These are phyloP conservation scores for Plestiodon gilberti DNA, from an alignment of 2,113 vertebrate species.

Conservation along the genomic window DNA sequence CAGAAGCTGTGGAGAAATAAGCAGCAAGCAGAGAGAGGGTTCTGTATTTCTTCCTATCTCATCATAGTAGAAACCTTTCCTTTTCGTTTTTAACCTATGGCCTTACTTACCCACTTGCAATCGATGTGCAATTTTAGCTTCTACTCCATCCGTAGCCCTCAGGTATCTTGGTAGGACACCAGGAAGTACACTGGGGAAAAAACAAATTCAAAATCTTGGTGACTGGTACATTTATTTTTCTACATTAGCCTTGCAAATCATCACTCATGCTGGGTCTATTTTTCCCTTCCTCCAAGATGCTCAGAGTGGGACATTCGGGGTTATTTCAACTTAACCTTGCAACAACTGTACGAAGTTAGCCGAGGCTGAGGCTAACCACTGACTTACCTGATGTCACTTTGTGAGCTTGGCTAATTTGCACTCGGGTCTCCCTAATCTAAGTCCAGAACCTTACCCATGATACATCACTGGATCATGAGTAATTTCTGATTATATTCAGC, in stretches of 20 bases:
- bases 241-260: accelerated
- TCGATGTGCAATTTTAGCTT: constrained; percentile 71
- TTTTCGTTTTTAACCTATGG: background rate
- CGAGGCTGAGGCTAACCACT: no score
- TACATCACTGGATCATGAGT: no score
- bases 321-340: background rate
- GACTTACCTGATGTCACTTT: no score
- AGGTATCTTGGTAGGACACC: constrained; percentile 72
- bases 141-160: constrained; percentile 69
- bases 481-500: no score
- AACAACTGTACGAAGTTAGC: background rate
- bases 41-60: background rate
- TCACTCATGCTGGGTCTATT: background rate
- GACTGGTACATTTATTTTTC: background rate
- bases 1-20: background rate
- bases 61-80: accelerated
- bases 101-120: constrained; percentile 60
- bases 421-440: no score
- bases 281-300: background rate
- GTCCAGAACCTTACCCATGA: no score
- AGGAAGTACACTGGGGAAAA: constrained; percentile 62
- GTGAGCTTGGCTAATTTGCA: no score
- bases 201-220: background rate
- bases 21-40: background rate
- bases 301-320: background rate